Conservation (phyloP, 2,113 vertebrate species). For the Boleophthalmus pectinirostris region DNA sequence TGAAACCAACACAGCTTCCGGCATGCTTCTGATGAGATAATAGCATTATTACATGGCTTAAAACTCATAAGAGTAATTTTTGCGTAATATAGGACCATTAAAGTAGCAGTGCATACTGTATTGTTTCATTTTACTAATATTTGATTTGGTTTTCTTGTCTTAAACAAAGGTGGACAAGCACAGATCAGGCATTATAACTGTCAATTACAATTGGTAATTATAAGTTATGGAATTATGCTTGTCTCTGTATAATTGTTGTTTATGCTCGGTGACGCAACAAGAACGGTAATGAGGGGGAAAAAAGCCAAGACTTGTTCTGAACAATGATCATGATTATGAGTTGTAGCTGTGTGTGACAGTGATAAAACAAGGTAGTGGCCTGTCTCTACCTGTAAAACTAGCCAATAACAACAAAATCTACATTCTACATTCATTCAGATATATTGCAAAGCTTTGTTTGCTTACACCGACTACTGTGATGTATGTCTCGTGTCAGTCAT, state of each 20-base stretch:
- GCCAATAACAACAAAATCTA: background rate
- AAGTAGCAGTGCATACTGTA: too few relatives aligned
- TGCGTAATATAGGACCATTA: too few relatives aligned
- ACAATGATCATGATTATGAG: background rate
- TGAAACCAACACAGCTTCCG: too few relatives aligned
- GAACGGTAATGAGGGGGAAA: too few relatives aligned
- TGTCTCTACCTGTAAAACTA: background rate
- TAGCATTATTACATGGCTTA: too few relatives aligned
- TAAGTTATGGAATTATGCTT: background rate
- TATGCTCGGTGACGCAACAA: background rate
- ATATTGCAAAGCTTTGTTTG: background rate
- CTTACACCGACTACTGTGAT: too few relatives aligned
- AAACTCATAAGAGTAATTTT: too few relatives aligned
- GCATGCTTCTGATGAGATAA: too few relatives aligned
- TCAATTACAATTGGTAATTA: background rate
- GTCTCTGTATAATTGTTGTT: background rate
- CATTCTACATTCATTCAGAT: background rate
- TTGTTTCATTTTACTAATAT: too few relatives aligned
- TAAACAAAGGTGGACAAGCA: background rate
- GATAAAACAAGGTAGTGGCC: background rate
- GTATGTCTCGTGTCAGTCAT: too few relatives aligned
- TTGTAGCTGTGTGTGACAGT: background rate
- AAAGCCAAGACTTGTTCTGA: background rate
- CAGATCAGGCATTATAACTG: background rate
- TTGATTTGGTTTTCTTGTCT: background rate